These are phyloP conservation scores for Drymodes brunneopygia DNA, from an alignment of 2,113 vertebrate genomes.

Conservation along the genomic window DNA sequence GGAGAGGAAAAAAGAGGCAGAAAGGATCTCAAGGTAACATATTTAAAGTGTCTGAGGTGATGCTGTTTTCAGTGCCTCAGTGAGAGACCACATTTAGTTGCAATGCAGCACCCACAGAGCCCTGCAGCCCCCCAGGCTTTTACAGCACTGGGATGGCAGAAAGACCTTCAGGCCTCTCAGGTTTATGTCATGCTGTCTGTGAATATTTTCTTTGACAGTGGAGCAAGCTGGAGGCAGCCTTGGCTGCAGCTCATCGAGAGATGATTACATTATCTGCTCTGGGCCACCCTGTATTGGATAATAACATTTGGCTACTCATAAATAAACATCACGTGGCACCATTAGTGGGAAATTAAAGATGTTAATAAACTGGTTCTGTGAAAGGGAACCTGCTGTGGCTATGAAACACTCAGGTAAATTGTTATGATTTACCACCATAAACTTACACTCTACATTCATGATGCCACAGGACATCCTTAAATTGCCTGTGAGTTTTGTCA, in stretches of 20 bases:
- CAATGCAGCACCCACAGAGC: neutral
- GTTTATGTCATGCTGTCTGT: slow-evolving; percentile 7
- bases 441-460: neutral
- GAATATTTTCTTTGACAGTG: slow-evolving; percentile 49
- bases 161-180: neutral
- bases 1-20: neutral
- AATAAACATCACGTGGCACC: neutral
- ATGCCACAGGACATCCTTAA: neutral
- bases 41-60: neutral
- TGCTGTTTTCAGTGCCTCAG: neutral
- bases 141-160: neutral
- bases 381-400: neutral
- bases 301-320: slow-evolving; percentile 12
- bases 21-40: neutral
- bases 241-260: neutral
- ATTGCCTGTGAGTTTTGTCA: neutral
- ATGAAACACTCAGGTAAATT: neutral
- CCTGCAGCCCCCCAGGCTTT: neutral
- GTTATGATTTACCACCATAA: neutral
- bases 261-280: slow-evolving; percentile 29
- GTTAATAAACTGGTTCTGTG: neutral
- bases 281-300: slow-evolving; percentile 11
- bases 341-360: neutral
- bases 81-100: neutral
- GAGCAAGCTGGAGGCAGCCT: slow-evolving; percentile 2